Percentiles rank a stretch among this genome's conserved stretches.
These are phyloP conservation scores for Tetrax tetrax DNA, from an alignment of 2,113 vertebrate species.

Conservation along the genomic window DNA sequence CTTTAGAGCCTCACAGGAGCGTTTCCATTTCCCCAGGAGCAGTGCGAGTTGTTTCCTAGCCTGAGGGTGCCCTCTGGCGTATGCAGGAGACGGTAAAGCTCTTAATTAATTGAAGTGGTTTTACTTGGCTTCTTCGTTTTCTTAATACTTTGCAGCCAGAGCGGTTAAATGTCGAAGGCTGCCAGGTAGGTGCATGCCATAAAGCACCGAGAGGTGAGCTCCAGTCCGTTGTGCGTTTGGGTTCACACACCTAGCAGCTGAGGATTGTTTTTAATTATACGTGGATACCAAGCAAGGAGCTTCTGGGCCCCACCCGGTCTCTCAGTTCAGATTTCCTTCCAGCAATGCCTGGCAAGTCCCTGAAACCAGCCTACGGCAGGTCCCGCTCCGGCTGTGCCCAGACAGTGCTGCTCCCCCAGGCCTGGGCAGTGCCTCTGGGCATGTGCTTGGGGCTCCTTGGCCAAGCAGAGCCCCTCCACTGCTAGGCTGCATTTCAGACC, in stretches of 20 bases:
- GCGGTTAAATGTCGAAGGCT: fast-evolving
- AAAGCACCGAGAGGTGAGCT: background rate
- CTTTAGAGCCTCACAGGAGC: background rate
- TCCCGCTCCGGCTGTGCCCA: background rate
- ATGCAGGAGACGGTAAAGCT: background rate
- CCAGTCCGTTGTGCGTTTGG: fast-evolving
- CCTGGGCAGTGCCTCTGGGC: fast-evolving
- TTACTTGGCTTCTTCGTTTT: background rate
- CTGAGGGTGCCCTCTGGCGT: slow-evolving; percentile 34
- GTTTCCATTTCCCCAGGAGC: background rate
- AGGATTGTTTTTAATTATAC: background rate
- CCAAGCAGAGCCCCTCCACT: background rate
- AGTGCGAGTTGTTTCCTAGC: background rate
- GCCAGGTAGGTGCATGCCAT: background rate
- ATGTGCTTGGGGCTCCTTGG: fast-evolving
- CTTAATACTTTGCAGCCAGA: background rate
- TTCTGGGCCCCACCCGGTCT: background rate
- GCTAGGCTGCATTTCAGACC: background rate
- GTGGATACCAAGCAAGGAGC: background rate
- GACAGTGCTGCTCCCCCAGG: background rate
- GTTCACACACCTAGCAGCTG: background rate
- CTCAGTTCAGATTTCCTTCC: background rate
- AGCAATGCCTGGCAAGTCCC: background rate
- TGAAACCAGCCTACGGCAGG: background rate
- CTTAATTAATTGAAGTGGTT: background rate